Evolutionary conservation across 2,113 vertebrate species (phyloP).

Genomic region (Hypocryptadius cinnamomeus): DNA sequence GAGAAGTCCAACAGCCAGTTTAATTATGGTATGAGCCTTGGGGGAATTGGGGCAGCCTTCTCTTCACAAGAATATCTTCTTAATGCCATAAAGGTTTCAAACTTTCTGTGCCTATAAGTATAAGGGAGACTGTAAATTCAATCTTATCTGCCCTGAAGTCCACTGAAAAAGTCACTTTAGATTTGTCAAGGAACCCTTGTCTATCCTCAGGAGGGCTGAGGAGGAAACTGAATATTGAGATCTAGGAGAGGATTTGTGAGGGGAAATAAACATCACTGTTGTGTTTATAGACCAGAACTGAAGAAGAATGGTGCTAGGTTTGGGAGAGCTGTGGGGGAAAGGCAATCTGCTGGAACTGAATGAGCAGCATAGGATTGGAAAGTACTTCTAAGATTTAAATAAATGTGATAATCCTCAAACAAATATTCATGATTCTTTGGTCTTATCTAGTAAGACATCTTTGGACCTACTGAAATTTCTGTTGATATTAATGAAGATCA

Average conservation of each 20-base stretch:
- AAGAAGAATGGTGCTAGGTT: neutral
- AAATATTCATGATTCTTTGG: neutral
- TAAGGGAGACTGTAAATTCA: neutral
- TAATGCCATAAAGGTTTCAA: neutral
- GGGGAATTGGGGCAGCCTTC: neutral
- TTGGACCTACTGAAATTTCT: neutral
- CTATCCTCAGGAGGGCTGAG: neutral
- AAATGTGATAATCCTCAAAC: constrained; percentile 3
- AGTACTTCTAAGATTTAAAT: neutral
- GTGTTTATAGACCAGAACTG: neutral
- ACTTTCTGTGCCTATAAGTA: neutral
- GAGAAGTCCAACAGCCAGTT: constrained; percentile 95
- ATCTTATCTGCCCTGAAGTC: neutral
- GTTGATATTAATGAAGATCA: neutral
- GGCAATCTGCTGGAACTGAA: neutral
- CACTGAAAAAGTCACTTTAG: neutral
- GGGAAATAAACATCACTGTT: neutral
- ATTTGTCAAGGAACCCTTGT: neutral
- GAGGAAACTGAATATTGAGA: neutral
- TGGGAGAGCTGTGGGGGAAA: neutral
- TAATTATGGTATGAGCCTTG: constrained; percentile 82
- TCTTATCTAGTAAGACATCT: neutral
- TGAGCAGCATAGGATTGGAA: neutral
- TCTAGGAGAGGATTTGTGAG: neutral
- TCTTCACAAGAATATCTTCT: neutral